Base-by-base conservation (phyloP, 2,888 invertebrate species). In the Barypeithes pellucidus region DNA sequence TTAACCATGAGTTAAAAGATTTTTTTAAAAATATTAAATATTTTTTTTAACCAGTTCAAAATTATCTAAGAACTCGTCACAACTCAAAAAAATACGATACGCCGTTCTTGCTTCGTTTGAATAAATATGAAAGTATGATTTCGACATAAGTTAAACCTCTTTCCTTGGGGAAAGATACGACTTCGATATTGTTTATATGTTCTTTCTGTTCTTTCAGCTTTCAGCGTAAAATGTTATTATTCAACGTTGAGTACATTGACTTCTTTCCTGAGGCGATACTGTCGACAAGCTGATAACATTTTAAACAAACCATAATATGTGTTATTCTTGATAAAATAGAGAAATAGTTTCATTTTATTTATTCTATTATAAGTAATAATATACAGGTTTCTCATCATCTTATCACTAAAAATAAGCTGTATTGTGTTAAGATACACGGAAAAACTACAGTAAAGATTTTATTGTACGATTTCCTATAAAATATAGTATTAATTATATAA, bases 151-250 rank as follows among this genome's bases (percentile, higher is more conserved):
- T 3, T 3, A 43, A 43, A 43, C 43, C 4, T 43, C 1, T 45
- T 45, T 45, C 43, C 16, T 16, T 45, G 5, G 8, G 5, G 14
- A 45, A 45, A 45, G 43, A 45, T 45, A 16, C 12, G 39, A 45
- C 14, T 16, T 8, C 12, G n/a, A 45, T 45, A 45, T 45, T 45
- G 43, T 45, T 45, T 45, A 45, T 45, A 39, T 39, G 33, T 33
- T n/a, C n/a, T n/a, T n/a, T n/a, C n/a, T n/a, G n/a, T 41, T 41
- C 41, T 41, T 41, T 41, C 12, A 41, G 14, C 41, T 41, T 41
- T 14, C 41, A 41, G 41, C 14, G 41, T 41, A 41, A 41, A 41
- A 41, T 41, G 29, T 41, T 41, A n/a, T n/a, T 41, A 41, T 41
- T 41, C 14, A 41, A 12, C 41, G 7, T 41, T 41, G n/a, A 41